phyloP scores from a whole-genome alignment of 2,113 vertebrate genomes.

The Cyprinodon brontotheroides region DNA sequence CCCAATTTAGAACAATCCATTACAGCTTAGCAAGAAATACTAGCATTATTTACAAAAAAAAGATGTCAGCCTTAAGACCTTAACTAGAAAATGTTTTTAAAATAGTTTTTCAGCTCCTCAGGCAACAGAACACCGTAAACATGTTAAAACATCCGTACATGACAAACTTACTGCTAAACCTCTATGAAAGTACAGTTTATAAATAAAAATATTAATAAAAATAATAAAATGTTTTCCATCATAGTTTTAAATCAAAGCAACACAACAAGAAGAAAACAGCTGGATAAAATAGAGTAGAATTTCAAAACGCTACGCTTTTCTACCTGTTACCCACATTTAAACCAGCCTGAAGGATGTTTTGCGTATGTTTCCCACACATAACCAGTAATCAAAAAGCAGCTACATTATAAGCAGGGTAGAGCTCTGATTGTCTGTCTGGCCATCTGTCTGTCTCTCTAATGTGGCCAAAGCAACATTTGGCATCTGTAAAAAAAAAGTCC shows the following conservation, averaged over 20 bases:
- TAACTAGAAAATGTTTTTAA: too few species aligned
- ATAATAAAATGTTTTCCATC: not conserved
- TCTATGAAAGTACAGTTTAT: too few species aligned
- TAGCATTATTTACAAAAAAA: too few species aligned
- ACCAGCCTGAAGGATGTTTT: not conserved
- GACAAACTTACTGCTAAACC: too few species aligned
- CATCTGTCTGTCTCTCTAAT: constrained; percentile 64
- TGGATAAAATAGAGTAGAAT: not conserved
- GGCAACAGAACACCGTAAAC: too few species aligned
- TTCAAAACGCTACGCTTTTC: not conserved
- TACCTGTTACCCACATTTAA: constrained; percentile 4
- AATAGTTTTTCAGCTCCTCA: too few species aligned
- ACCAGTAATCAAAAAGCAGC: constrained; percentile 34
- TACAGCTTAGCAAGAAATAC: too few species aligned
- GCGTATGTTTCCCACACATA: constrained; percentile 1
- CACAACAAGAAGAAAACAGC: not conserved
- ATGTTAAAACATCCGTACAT: too few species aligned
- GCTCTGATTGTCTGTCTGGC: constrained; percentile 43
- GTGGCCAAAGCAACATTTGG: constrained; percentile 68
- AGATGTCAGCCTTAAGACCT: too few species aligned
- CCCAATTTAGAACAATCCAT: too few species aligned
- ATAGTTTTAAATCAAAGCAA: not conserved
- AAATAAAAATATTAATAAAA: too few species aligned
- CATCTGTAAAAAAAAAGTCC: constrained; percentile 59
- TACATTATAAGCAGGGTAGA: constrained; percentile 34